Base-by-base conservation (phyloP, 35 echinoderm and acorn worm species). In the Hemicentrotus pulcherrimus region DNA sequence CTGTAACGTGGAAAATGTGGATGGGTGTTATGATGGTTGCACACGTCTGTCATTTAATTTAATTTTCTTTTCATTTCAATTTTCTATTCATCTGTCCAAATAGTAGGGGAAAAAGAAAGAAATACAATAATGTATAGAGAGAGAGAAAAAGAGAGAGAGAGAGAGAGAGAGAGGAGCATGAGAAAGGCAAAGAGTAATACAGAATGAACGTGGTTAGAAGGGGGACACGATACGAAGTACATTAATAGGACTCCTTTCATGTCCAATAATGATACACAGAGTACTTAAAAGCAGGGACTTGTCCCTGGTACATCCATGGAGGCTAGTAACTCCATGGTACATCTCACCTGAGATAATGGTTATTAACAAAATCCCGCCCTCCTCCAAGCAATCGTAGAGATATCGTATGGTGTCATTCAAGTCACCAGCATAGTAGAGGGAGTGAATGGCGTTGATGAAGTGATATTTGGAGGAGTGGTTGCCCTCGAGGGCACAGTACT, bases 361-460 rank as follows among this genome's bases (percentile, higher is more conserved):
- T 0, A 97, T 28, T 31, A 97, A 41, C 46, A 97, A 31, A 14
- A 96, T 58, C 8, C 96, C 97, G 8, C 97, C 97, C 15, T 95
- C 94, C 85, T 96, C 96, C 48, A 97, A 91, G 14, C 31, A 48
- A 65, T 95, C 94, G 55, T 96, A 94, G 22, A 97, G 55, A 95
- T 95, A 94, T 35, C 86, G 41, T n/a, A 96, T 28, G 47, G 95
- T 61, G 32, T 78, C 61, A 0, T 96, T 47, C 1, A 86, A 18
- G 47, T 97, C 96, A 9, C 90, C 90, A 31, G 61, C 70, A 89
- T 97, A 95, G 59, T 97, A 97, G 28, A 97, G 9, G 13, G 97
- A 97, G 88, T 97, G 97, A 92, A 97, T 94, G n/a, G 97, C 94
- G 50, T 94, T 97, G 32, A 97, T 97, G 88, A 97, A 97, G 78